Percentiles rank a stretch among this genome's conserved stretches.
Evolutionary conservation across 2,888 invertebrate genomes (phyloP).

Genomic region (Noctua pronuba): DNA sequence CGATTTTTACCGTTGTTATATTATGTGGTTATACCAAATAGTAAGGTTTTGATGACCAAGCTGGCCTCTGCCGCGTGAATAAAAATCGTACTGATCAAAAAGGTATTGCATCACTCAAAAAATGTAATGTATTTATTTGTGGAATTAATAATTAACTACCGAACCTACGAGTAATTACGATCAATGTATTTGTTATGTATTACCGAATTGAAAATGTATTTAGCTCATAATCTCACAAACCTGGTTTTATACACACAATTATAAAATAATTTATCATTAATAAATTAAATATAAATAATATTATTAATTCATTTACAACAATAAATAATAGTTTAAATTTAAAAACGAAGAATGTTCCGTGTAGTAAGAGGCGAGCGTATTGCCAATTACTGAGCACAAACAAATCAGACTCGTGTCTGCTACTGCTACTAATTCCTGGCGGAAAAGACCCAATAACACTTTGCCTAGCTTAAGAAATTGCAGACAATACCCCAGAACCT

Average conservation of each 20-base stretch:
- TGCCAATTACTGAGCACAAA: not conserved
- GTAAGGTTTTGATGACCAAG: not conserved
- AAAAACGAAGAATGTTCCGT: too few species aligned
- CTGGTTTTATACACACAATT: too few species aligned
- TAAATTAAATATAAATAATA: too few species aligned
- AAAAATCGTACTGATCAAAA: not conserved
- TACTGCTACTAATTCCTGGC: too few species aligned
- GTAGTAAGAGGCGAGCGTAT: not conserved
- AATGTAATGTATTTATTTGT: not conserved
- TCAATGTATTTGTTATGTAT: not conserved
- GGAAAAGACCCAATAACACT: too few species aligned
- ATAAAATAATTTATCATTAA: too few species aligned
- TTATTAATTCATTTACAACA: too few species aligned
- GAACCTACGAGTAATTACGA: not conserved
- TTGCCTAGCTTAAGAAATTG: too few species aligned
- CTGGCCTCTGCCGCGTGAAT: slow-evolving; percentile 13
- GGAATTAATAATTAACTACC: not conserved
- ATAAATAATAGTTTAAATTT: too few species aligned
- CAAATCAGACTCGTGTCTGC: not conserved
- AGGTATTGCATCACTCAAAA: not conserved
- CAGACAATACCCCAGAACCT: too few species aligned
- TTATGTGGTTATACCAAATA: not conserved
- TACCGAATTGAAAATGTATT: not conserved
- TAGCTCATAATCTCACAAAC: not conserved
- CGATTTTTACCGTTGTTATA: not conserved